Percentiles rank a stretch among this genome's conserved stretches.
These are phyloP conservation scores for Karalla daura DNA, from an alignment of 2,797 vertebrate species.

Conservation along the genomic window DNA sequence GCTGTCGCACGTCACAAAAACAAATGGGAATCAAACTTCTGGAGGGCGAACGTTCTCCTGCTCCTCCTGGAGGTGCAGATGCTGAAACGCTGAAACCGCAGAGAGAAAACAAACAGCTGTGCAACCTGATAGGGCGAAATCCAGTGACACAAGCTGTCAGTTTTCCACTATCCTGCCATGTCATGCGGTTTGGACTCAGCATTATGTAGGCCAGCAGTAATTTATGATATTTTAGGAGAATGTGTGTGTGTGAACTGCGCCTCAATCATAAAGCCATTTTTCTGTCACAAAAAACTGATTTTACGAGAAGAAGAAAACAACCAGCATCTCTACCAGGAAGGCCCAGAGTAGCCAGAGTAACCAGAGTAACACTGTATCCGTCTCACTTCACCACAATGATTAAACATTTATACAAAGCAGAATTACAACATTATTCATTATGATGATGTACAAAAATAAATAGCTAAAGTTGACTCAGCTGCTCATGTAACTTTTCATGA, in stretches of 20 bases:
- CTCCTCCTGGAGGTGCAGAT: constrained; percentile 13
- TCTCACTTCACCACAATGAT: constrained; percentile 14
- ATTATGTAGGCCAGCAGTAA: constrained; percentile 58
- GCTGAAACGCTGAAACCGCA: constrained; percentile 19
- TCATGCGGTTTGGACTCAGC: constrained; percentile 54
- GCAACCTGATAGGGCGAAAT: constrained; percentile 35
- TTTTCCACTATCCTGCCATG: constrained; percentile 61
- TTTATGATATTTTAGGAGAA: constrained; percentile 33
- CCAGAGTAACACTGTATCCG: not conserved
- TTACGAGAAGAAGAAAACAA: constrained; percentile 21
- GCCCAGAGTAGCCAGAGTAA: not conserved
- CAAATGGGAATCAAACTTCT: not conserved
- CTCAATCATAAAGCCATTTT: constrained; percentile 4
- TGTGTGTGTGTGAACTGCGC: constrained; percentile 11
- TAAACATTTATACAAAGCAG: constrained; percentile 15
- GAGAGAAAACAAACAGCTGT: constrained; percentile 21
- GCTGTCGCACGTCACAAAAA: constrained; percentile 14
- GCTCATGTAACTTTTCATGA: no score
- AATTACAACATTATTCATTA: constrained; percentile 19
- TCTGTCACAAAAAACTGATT: constrained; percentile 27
- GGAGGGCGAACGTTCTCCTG: constrained; percentile 1
- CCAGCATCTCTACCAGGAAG: constrained; percentile 16
- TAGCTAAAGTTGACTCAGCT: no score
- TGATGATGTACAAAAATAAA: constrained; percentile 5
- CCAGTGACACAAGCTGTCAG: constrained; percentile 38